Evolutionary conservation across 1,140 invertebrate species (phyloP), one percentile per base, ranked within the genome.

Genomic region (Dolichoris vasculosae): DNA sequence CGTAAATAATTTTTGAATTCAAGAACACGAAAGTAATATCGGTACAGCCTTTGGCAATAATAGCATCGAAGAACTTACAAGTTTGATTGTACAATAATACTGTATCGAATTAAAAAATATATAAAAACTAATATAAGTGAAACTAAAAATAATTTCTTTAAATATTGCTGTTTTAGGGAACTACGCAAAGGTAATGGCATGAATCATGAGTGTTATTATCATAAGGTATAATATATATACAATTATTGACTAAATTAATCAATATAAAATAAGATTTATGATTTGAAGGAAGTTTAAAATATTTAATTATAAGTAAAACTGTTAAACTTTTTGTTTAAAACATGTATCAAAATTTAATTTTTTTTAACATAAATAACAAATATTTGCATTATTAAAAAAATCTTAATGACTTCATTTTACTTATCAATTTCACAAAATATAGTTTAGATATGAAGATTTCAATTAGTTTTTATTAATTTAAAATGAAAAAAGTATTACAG

Each of bases 71-170:
- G 11, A 11, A 3, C 59, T 55, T 73, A 0, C 6, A 17, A 59
- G 20, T 85, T 51, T n/a, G 84, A 85, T 81, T 26, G 46, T 35
- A 20, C 43, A 35, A 81, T 78, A 40, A 73, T 81, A 35, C 35
- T 85, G 15, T 23, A 84, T 79, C 20, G 11, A 40, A 64, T 76
- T 1, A 79, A 7, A 9, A 30, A 51, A n/a, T 30, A 23, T n/a
- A 11, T 40, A 1, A n/a, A 83, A 55, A 63, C 38, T 30, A 48
- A 40, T 1, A 20, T 26, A 30, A 55, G 4, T 11, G 76, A 79
- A n/a, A 0, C 3, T 26, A 73, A 77, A 32, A 38, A 67, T 30
- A 32, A 23, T 23, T 86, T 86, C 40, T 86, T 86, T 17, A 79
- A 63, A 35, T 9, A 55, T 0, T 83, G 32, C 26, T 86, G 85